phyloP scores from a whole-genome alignment of 1,140 invertebrate genomes.

The Probaryconus sp. region DNA sequence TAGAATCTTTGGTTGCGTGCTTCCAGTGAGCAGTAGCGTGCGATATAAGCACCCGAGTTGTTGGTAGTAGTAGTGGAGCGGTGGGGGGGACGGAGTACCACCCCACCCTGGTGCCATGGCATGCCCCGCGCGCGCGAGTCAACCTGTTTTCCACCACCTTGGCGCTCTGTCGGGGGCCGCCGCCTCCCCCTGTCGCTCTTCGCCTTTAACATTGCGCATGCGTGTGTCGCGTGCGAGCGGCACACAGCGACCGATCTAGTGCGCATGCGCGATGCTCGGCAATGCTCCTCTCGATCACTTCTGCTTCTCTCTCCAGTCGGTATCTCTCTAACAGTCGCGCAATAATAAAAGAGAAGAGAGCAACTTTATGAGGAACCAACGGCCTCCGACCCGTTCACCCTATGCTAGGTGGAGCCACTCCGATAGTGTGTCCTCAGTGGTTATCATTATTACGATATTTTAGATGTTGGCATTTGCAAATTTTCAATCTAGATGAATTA shows the following conservation, averaged over 20 bases:
- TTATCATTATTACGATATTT: conserved; percentile 60
- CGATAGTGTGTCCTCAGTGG: conserved; percentile 72
- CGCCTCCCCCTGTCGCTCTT: conserved; percentile 29
- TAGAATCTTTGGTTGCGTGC: conserved; percentile 52
- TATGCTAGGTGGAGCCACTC: conserved; percentile 76
- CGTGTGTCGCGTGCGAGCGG: conserved; percentile 58
- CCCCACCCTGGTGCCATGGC: conserved; percentile 46
- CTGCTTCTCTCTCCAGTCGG: no score
- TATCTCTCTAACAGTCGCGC: conserved; percentile 61
- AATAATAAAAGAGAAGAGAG: conserved; percentile 76
- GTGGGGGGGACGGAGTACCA: conserved; percentile 37
- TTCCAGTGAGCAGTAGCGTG: conserved; percentile 47
- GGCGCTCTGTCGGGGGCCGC: no score
- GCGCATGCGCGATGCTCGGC: no score
- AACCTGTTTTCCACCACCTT: conserved; percentile 74
- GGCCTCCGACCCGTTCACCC: conserved; percentile 76
- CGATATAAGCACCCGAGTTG: not conserved
- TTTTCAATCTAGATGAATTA: no score
- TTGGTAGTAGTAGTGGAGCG: not conserved
- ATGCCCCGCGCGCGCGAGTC: conserved; percentile 71
- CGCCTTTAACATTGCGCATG: conserved; percentile 40
- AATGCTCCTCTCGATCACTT: conserved; percentile 29
- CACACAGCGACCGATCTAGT: no score
- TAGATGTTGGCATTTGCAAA: no score
- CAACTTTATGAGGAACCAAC: conserved; percentile 77